Base-by-base conservation (phyloP, 2,797 vertebrate genomes). In the Moxostoma hubbsi region DNA sequence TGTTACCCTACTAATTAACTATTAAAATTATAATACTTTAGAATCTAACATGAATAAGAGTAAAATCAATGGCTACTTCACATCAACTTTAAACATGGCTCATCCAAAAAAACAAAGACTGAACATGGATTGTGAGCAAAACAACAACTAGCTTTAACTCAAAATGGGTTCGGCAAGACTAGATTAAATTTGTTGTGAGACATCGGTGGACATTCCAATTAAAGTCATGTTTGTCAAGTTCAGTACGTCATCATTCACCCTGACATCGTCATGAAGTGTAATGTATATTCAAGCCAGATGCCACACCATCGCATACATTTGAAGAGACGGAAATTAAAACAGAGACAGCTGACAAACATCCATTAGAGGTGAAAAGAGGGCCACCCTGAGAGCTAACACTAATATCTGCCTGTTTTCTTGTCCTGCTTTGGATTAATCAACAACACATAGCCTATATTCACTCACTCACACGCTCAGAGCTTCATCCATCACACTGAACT, bases 401-500 rank as follows among this genome's bases (percentile, higher is more conserved):
- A 85, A 85, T 87, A 86, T 88, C 85, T 78, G 58, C 67, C 75
- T 72, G 76, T 85, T 86, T 82, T 85, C 80, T 90, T 83, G 86
- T 74, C 65, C 80, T 67, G 82, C 82, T 49, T 62, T 77, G 50
- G 75, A 86, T 85, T 91, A 86, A 84, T 88, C 80, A 85, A 79
- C 77, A 74, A 61, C 49, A 79, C 63, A 77, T 75, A 36, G 36
- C 36, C 36, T 36, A 77, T 58, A 82, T 72, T 74, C 59, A 77
- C 67, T 72, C 47, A 78, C 65, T 68, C 6, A 62, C 65, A 76
- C 12, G 75, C 78, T 43, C 12, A 58, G 75, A 58, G 47, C 61
- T 73, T 82, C 83, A 89, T 91, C 88, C 86, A 90, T 92, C 89
- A 91, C 83, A 83, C 74, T 54, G 58, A 82, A 80, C 69, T 73